Evolutionary conservation across 2,113 vertebrate species (phyloP), one percentile per base, ranked within the genome.

Genomic region (Geothlypis trichas): DNA sequence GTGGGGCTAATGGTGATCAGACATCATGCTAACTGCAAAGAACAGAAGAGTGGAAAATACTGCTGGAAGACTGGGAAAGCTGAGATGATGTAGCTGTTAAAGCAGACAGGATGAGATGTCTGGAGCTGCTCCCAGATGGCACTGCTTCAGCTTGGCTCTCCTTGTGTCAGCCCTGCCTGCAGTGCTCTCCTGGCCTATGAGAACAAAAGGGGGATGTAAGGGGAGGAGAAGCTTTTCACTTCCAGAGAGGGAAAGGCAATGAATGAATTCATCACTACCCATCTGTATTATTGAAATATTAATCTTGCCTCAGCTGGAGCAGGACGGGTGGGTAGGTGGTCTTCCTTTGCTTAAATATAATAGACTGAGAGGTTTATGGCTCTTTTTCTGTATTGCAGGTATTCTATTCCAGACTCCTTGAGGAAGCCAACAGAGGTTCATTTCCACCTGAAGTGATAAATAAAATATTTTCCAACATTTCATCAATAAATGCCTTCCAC

Each of bases 401-500:
- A 13, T 99, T 99, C 97, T 99, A 98, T 84, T 95, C 97, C 73
- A 99, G 98, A 90, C 98, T 99, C 19, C 98, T 99, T 85, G 99
- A 99, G 96, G 99, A 99, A 98, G 99, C 99, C 46, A 98, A 97
- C 68, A 98, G 98, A 97, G 99, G 99, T 61, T 99, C 98, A 1
- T 99, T 99, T 97, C 99, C 99, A 37, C 97, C 98, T 80, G 99
- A 99, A 41, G 98, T 99, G 33, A 98, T 99, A 95, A 99, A 99
- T 97, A 99, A 99, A 98, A 99, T 99, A 42, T 99, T 99, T 97
- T 99, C 99, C 97, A 99, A 99, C 96, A 99, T 99, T 97, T 98
- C 98, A 30, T 99, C 99, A 54, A 99, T 99, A 97, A 97, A 99
- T 93, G 96, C 98, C 88, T 99, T 99, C 95, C 99, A 99, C 97